These are phyloP conservation scores for Semotilus atromaculatus DNA, from an alignment of 2,797 vertebrate genomes.

Conservation along the genomic window DNA sequence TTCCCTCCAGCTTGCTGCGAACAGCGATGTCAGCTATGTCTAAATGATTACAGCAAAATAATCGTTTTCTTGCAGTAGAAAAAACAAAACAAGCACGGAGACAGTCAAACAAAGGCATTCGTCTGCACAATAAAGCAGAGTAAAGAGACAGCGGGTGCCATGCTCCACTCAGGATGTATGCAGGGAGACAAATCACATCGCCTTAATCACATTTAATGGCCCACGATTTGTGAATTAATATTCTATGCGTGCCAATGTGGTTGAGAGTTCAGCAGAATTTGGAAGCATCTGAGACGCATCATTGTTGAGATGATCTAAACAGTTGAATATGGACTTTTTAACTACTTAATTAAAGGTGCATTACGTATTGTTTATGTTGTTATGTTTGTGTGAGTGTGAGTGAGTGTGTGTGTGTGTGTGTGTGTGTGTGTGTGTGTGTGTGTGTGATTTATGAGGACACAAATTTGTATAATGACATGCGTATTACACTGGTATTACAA, in stretches of 20 bases:
- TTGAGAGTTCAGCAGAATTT: constrained; percentile 11
- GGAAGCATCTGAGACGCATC: constrained; percentile 5
- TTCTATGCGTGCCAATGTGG: not conserved
- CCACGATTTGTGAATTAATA: constrained; percentile 27
- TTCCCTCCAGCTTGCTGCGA: constrained; percentile 44
- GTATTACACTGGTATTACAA: no score
- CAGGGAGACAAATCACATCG: constrained; percentile 38
- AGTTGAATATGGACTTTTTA: not conserved
- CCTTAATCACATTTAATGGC: constrained; percentile 36
- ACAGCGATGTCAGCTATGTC: constrained; percentile 45
- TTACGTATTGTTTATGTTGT: not conserved
- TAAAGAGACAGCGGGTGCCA: constrained; percentile 37
- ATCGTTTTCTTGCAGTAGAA: constrained; percentile 40
- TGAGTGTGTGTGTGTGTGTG: no score
- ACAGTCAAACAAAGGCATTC: constrained; percentile 41
- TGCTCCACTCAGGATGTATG: constrained; percentile 11
- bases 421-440: no score
- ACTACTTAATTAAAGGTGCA: not conserved
- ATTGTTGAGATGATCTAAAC: not conserved
- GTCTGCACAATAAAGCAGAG: constrained; percentile 47
- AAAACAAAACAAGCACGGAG: constrained; percentile 34
- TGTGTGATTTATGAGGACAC: no score
- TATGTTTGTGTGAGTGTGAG: no score
- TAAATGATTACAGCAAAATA: constrained; percentile 61
- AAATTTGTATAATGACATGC: no score